These are phyloP conservation scores for Idaea biselata DNA, from an alignment of 2,888 invertebrate genomes.

Conservation along the genomic window DNA sequence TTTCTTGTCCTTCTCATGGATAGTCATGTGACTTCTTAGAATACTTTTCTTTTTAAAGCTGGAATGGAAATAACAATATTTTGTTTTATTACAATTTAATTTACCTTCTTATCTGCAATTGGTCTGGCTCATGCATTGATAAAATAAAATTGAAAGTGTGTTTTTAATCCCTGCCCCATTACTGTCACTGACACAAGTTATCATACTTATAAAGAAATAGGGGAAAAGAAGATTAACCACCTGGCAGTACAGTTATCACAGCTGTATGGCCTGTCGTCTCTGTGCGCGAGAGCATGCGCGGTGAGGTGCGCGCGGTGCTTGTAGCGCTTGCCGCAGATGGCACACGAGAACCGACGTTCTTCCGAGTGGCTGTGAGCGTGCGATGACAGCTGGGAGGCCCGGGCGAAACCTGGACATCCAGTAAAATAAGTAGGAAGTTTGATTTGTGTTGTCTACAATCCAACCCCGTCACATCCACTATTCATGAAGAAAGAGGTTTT, in stretches of 20 bases:
- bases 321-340: conserved; percentile 58
- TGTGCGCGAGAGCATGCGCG: conserved; percentile 54
- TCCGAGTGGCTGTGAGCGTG: conserved; percentile 57
- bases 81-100: background rate
- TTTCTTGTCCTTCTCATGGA: conserved; percentile 59
- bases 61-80: conserved; percentile 27
- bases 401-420: conserved; percentile 61
- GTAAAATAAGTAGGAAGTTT: background rate
- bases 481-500: no score
- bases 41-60: conserved; percentile 69
- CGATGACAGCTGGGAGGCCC: conserved; percentile 46
- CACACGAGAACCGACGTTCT: conserved; percentile 56
- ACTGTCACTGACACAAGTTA: background rate
- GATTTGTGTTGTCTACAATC: no score
- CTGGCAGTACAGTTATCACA: conserved; percentile 65
- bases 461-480: no score
- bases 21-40: conserved; percentile 60
- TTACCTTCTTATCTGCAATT: background rate
- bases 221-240: conserved; percentile 32
- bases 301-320: conserved; percentile 60
- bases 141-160: no score
- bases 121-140: background rate
- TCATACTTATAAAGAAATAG: conserved; percentile 6
- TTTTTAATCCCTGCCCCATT: no score
- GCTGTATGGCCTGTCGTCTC: conserved; percentile 51